Evolutionary conservation across 2,797 vertebrate species (phyloP).

Genomic region (Buphagus erythrorhynchus): DNA sequence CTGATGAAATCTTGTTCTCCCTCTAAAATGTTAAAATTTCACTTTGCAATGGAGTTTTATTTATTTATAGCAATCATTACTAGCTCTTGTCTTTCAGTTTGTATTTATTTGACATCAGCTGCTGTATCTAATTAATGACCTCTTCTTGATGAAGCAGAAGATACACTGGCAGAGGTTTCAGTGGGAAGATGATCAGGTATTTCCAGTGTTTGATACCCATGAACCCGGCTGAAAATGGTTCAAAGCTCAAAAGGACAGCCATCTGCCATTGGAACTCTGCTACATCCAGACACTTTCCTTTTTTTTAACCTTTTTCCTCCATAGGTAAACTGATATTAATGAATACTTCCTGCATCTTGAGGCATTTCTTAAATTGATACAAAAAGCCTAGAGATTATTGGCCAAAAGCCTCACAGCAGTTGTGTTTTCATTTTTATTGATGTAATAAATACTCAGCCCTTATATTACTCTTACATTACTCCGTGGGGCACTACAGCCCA

Average conservation of each 20-base stretch:
- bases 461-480: not conserved
- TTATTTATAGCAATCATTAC: not conserved
- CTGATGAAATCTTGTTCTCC: not conserved
- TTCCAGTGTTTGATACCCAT: not conserved
- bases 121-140: not conserved
- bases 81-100: not conserved
- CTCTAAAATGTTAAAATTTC: not conserved
- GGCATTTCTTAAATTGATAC: not conserved
- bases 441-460: not conserved
- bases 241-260: not conserved
- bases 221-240: not conserved
- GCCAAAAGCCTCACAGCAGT: not conserved
- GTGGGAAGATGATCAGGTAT: not conserved
- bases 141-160: not conserved
- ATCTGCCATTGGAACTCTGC: not conserved
- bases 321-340: not conserved
- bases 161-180: not conserved
- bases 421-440: constrained; percentile 33
- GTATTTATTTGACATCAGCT: not conserved
- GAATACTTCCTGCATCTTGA: not conserved
- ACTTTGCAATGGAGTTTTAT: no score
- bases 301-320: not conserved
- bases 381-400: constrained; percentile 2
- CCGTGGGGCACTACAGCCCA: not conserved
- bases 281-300: not conserved